Evolutionary conservation across 2,888 invertebrate species (phyloP).

Genomic region (Drosophila neotestacea): DNA sequence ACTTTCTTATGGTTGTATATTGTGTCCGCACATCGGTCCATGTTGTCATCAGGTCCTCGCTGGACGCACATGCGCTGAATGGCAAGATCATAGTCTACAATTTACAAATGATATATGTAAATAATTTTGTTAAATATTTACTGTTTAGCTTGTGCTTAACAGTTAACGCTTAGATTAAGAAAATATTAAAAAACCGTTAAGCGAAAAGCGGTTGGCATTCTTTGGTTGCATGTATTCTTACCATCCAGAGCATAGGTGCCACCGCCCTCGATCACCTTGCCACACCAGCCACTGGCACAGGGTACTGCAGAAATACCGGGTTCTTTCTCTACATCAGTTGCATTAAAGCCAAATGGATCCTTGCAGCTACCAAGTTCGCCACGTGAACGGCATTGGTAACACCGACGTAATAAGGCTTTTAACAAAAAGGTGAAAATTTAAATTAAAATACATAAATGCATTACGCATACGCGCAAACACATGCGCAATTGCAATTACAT

Average conservation of each 20-base stretch:
- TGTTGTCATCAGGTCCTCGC: slow-evolving; percentile 94
- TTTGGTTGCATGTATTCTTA: slow-evolving; percentile 78
- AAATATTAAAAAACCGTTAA: no score
- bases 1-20: slow-evolving; percentile 93
- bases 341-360: slow-evolving; percentile 93
- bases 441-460: slow-evolving; percentile 28
- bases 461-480: slow-evolving; percentile 40
- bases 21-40: slow-evolving; percentile 95
- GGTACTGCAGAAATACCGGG: slow-evolving; percentile 91
- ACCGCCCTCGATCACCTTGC: slow-evolving; percentile 93
- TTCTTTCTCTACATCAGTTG: slow-evolving; percentile 90
- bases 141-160: no score
- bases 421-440: slow-evolving; percentile 10
- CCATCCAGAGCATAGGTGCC: slow-evolving; percentile 92
- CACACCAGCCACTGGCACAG: slow-evolving; percentile 95
- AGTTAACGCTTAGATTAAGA: no score
- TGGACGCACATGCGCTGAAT: slow-evolving; percentile 95
- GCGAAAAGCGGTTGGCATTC: no score
- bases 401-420: slow-evolving; percentile 90
- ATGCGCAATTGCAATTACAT: slow-evolving; percentile 14
- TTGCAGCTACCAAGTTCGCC: slow-evolving; percentile 95
- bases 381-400: slow-evolving; percentile 93
- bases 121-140: no score
- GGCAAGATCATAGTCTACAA: slow-evolving; percentile 92
- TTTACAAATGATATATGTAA: not conserved